phyloP scores from a whole-genome alignment of 2,113 vertebrate species.

The Centropus bengalensis region DNA sequence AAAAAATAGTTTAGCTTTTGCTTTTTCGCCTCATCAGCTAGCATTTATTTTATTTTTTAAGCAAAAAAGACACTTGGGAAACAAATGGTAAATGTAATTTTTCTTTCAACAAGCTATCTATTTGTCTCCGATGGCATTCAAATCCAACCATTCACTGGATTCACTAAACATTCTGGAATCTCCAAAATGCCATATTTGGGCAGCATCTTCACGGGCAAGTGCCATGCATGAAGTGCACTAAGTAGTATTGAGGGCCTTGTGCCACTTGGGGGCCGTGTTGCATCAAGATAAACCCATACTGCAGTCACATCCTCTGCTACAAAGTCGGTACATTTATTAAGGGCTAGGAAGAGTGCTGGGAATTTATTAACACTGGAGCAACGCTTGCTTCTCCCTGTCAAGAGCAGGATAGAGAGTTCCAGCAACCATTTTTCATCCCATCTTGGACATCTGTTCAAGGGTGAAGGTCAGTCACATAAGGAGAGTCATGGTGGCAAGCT shows the following conservation, averaged over 20 bases:
- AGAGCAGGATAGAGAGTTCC: not conserved
- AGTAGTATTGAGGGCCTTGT: not conserved
- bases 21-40: not conserved
- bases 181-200: not conserved
- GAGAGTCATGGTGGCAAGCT: not conserved
- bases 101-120: not conserved
- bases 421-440: not conserved
- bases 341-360: not conserved
- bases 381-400: not conserved
- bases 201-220: not conserved
- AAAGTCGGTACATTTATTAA: accelerated
- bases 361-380: not conserved
- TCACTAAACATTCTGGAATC: not conserved
- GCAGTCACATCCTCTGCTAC: not conserved
- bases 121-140: not conserved
- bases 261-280: not conserved
- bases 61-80: not conserved
- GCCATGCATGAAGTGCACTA: accelerated
- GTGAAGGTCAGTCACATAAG: not conserved
- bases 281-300: not conserved
- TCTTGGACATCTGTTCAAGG: not conserved
- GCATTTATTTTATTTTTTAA: not conserved
- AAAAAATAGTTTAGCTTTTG: accelerated
- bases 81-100: not conserved
- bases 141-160: not conserved